Evolutionary conservation across 1,140 invertebrate genomes (phyloP), one percentile per base, ranked within the genome.

Genomic region (Aethina tumida): DNA sequence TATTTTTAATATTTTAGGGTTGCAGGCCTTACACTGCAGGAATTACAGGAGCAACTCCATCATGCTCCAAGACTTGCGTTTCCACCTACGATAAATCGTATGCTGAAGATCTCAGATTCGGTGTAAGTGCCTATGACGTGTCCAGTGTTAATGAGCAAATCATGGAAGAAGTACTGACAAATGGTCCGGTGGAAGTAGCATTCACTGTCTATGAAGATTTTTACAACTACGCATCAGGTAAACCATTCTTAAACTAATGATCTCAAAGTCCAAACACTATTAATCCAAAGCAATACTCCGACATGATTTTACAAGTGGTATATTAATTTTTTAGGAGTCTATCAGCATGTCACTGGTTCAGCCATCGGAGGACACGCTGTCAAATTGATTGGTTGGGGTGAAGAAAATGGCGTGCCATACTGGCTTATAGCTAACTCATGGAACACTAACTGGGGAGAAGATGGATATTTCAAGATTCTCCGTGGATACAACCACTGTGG

Each of bases 351-450:
- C 3, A 62, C 70, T 35, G 86, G 86, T 25, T 60, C 69, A n/a
- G 68, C 65, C 12, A 66, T 88, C 17, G 89, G 88, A 21, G 86
- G 88, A 8, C 89, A 94, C 65, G 90, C 89, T 10, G 78, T 94
- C 24, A 82, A 84, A 52, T 80, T 94, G 13, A 62, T 93, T 5
- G 89, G 89, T 15, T 91, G 84, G 81, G 87, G 87, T 16, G 73
- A 73, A 3, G 85, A 89, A 53, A 71, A 81, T 37, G 73, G 73
- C 0, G 70, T 68, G 25, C 79, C 80, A 19, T 94, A 91, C 56
- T 94, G 90, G 90, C 69, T 89, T 1, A 73, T 88, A 45, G 87
- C 83, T 30, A 94, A 94, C 66, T 90, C 84, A 0, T 93, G 89
- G 88, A 92, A 92, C 59, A 64, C 66, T 4, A 84, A 90, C 52